Evolutionary conservation across 2,113 vertebrate species (phyloP), one percentile per base, ranked within the genome.

Genomic region (Hemiprocne comata): DNA sequence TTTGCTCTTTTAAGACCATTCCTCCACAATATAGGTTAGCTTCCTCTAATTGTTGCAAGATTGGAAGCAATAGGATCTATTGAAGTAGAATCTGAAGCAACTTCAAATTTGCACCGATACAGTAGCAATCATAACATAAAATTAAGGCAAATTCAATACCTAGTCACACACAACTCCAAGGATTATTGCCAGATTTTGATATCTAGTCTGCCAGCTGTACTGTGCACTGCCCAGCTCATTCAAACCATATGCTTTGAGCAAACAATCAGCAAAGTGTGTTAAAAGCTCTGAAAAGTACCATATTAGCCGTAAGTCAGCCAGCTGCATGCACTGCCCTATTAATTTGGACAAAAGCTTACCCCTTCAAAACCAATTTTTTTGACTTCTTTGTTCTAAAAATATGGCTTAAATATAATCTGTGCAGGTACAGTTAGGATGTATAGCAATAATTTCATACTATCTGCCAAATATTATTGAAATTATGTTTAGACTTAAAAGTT

Each of bases 211-310:
- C 96, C 96, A 96, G 93, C 93, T 97, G 96, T 89, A 93, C 76
- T 93, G 61, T 61, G 90, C 65, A 60, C 90, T 96, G 95, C 94
- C 95, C 95, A 84, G 75, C 88, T 96, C 88, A 42, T 96, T 94
- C 92, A 95, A 96, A 95, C 93, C 93, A 86, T 97, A 96, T 96
- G 90, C 90, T 88, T 95, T 90, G 93, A 95, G 88, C 88, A 96
- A 96, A 93, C 93, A 91, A 90, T 90, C 94, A 97, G 85, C 72
- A 93, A 96, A 95, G 95, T 88, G 75, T 95, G 85, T 86, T 94
- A 86, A 95, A 94, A 95, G 82, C 95, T 58, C 76, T 34, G 83
- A 67, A 54, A 95, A 95, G 88, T 38, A 81, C 76, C 85, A 80
- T 72, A 88, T 96, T 93, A 97, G 54, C 90, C 9, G n/a, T 17